Base-by-base conservation (phyloP, 2,113 vertebrate species). In the Cynocephalus volans region DNA sequence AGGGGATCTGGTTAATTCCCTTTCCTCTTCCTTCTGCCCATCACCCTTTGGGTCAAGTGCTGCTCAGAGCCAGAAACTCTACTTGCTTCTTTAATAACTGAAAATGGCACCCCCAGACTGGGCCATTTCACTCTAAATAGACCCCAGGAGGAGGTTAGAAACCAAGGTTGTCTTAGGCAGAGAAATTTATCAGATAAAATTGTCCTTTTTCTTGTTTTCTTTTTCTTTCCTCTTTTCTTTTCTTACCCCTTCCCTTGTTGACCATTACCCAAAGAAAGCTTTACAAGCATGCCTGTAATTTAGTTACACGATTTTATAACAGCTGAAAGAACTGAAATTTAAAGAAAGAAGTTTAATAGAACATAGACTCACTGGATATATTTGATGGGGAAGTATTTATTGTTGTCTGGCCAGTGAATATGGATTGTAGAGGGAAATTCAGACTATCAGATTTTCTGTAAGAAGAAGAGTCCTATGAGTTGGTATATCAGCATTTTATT, bases 41-140 rank as follows among this genome's bases (percentile, higher is more conserved):
- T 98, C 96, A 95, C 87, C 92, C 96, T 95, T 90, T 90, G 95
- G 92, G 95, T 97, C 95, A 98, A 97, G 93, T 96, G 90, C 96
- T 97, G 36, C 90, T 97, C 85, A 85, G 80, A 98, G 96, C 83
- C 95, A 93, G 79, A 88, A 96, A 87, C 89, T 95, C 70, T 18
- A 23, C 91, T 80, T 93, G 83, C 93, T 96, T 93, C 94, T 95
- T 90, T 97, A 97, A 96, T 95, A 97, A 97, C 95, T 96, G 98
- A 90, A 98, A 98, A 97, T 96, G 96, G 92, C 24, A 90, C 90
- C 97, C 86, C 92, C 96, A 45, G 94, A 65, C 89, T 56, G 95
- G 96, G 89, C 92, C 87, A 90, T 97, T 95, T 97, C 89, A 58
- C 79, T 95, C 96, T 85, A 76, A 96, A 96, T 94, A 98, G 96